Percentiles rank a stretch among this genome's conserved stretches.
phyloP scores from a whole-genome alignment of 2,888 invertebrate genomes.

The Cecidostiba fungosa region DNA sequence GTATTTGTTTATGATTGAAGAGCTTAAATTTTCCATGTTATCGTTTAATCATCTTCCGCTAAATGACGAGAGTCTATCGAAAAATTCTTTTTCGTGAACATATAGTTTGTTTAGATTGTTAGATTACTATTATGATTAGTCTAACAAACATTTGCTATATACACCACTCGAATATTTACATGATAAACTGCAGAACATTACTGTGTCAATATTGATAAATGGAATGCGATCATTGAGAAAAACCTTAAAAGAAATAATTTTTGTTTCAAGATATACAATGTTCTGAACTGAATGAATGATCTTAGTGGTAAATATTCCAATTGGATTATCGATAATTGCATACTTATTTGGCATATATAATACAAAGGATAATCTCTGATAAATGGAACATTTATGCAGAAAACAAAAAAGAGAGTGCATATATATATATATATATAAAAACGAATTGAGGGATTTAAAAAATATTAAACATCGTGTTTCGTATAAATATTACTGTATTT shows the following conservation, averaged over 20 bases:
- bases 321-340: slow-evolving; percentile 55
- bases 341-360: not conserved
- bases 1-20: slow-evolving; percentile 36
- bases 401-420: not conserved
- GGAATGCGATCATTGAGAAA: not conserved
- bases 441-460: slow-evolving; percentile 38
- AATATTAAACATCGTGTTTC: slow-evolving; percentile 65
- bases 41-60: no score
- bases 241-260: not conserved
- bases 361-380: slow-evolving; percentile 14
- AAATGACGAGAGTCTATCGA: not conserved
- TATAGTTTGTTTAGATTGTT: not conserved
- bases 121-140: no score
- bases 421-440: not conserved
- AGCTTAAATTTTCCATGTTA: slow-evolving; percentile 27
- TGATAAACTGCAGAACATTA: no score
- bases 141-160: no score
- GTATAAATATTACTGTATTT: slow-evolving; percentile 79
- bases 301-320: slow-evolving; percentile 37
- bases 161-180: no score
- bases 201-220: no score
- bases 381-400: slow-evolving; percentile 18
- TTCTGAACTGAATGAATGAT: slow-evolving; percentile 12
- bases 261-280: not conserved
- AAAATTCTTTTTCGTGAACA: not conserved